Conservation (phyloP, 2,113 vertebrate species). For the Hystrix brachyura region DNA sequence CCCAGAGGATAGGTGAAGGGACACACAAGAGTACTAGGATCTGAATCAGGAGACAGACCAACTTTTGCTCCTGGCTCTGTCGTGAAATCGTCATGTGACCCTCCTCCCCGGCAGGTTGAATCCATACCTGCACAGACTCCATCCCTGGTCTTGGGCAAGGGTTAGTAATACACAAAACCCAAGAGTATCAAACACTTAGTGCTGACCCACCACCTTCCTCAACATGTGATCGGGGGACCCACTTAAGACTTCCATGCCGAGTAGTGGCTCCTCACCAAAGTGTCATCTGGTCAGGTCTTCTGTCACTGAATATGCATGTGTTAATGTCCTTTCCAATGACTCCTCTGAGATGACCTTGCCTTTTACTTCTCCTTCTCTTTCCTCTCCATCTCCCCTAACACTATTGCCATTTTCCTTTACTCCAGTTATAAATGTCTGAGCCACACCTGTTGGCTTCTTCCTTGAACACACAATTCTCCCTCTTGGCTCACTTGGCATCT, state of each 20-base stretch:
- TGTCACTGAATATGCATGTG: background rate
- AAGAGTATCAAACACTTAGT: slow-evolving; percentile 24
- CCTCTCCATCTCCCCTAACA: background rate
- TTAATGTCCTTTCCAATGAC: background rate
- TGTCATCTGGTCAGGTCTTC: slow-evolving; percentile 5
- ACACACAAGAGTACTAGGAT: background rate
- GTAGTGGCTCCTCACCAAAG: background rate
- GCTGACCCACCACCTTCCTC: background rate
- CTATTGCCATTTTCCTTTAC: background rate
- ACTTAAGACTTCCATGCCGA: background rate
- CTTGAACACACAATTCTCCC: slow-evolving; percentile 44
- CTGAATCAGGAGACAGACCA: background rate
- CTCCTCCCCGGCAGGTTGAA: background rate
- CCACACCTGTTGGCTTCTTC: slow-evolving; percentile 30
- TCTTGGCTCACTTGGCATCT: slow-evolving; percentile 71
- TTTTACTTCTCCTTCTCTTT: background rate
- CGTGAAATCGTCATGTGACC: background rate
- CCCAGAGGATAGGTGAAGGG: background rate
- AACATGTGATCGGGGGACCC: background rate
- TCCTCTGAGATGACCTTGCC: slow-evolving; percentile 17
- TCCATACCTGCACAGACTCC: background rate
- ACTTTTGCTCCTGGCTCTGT: background rate
- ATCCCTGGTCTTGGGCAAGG: background rate
- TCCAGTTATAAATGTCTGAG: slow-evolving; percentile 29
- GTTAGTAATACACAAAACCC: slow-evolving; percentile 34